Base-by-base conservation (phyloP, 2,888 invertebrate genomes). In the Idaea aversata region DNA sequence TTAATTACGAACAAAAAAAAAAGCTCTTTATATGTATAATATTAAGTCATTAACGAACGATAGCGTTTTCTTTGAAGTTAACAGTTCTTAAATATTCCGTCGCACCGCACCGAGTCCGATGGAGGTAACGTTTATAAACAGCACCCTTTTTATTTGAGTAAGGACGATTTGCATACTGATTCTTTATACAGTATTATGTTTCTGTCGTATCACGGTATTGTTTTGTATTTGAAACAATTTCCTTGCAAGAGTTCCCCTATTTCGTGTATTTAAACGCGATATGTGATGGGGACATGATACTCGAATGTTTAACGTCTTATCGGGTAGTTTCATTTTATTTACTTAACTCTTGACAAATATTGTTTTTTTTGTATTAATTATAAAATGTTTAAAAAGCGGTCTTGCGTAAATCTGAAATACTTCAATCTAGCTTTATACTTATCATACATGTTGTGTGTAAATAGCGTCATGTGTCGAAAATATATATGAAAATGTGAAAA, bases 381-480 rank as follows among this genome's bases (percentile, higher is more conserved):
- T 25, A 25, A 25, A 25, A 25, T 25, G 25, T n/a, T n/a, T n/a
- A n/a, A n/a, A n/a, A n/a, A n/a, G n/a, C n/a, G n/a, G n/a, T 25
- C 25, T 25, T 25, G 25, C 25, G 25, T 25, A 47, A 47, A 47
- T 47, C 10, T 36, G 36, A 4, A 7, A 36, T 36, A 36, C 10
- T 36, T 47, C 6, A 7, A 13, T 47, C 7, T 47, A 47, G 13
- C 47, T 4, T 47, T 13, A 7, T 4, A 13, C 4, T 13, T 5
- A 10, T 47, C 47, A 13, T 47, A 6, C 47, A 47, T 47, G 47
- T 47, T 47, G 6, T 47, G 47, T 47, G 5, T 47, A 47, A 47
- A 47, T 47, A 47, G 13, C 75, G 68, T 47, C 47, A 47, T 47
- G 47, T 47, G 47, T 47, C 47, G 47, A 47, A 7, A 47, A 25